These are phyloP conservation scores for Intellagama lesueurii DNA, from an alignment of 2,797 vertebrate species.

Conservation along the genomic window DNA sequence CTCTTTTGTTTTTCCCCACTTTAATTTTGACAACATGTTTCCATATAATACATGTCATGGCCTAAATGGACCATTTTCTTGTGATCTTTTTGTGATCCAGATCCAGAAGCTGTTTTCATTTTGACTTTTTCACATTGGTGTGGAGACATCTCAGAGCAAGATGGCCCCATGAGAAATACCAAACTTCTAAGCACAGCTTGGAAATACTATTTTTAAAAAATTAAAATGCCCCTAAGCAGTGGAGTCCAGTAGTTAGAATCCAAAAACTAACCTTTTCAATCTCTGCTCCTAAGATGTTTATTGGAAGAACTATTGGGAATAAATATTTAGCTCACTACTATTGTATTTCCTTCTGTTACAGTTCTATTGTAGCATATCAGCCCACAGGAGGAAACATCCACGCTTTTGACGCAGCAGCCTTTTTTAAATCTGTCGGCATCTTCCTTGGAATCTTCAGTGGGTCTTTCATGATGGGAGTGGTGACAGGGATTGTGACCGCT, in stretches of 20 bases:
- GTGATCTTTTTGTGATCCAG: background rate
- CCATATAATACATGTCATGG: too few relatives aligned
- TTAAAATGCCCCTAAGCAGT: too few relatives aligned
- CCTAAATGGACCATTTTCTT: background rate
- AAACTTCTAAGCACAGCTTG: background rate
- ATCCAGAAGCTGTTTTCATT: background rate
- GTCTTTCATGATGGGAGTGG: constrained; percentile 96
- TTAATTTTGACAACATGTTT: too few relatives aligned
- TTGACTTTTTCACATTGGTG: background rate
- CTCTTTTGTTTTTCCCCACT: too few relatives aligned
- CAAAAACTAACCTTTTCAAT: too few relatives aligned
- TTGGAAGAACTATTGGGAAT: background rate
- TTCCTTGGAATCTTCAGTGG: constrained; percentile 98
- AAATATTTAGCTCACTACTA: constrained; percentile 4
- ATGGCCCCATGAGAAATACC: background rate
- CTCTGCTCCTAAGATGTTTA: background rate
- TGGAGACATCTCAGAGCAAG: background rate
- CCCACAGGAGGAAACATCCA: constrained; percentile 92
- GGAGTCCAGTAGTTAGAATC: too few relatives aligned
- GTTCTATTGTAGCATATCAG: constrained; percentile 96
- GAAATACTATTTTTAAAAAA: too few relatives aligned
- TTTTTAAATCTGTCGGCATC: constrained; percentile 96
- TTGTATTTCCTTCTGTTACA: constrained; percentile 62
- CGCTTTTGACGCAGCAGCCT: constrained; percentile 94
- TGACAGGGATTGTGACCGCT: constrained; percentile 93